phyloP scores from a whole-genome alignment of 2,888 invertebrate species.

The Drosophila koepferae region DNA sequence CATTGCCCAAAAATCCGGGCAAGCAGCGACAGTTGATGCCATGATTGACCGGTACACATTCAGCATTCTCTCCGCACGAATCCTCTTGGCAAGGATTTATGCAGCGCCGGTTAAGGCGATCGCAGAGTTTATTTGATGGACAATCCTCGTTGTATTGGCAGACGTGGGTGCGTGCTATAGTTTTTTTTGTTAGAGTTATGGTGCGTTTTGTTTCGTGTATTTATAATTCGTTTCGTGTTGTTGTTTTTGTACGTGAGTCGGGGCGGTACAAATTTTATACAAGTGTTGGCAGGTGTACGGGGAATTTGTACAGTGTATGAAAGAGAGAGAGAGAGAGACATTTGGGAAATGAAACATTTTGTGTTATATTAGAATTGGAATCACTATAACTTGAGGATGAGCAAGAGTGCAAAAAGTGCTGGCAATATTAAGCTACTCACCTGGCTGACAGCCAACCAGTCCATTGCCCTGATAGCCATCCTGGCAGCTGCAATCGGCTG shows the following conservation, averaged over 20 bases:
- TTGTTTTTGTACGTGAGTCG: constrained; percentile 48
- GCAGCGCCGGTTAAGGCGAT: constrained; percentile 93
- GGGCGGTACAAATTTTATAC: constrained; percentile 72
- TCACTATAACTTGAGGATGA: constrained; percentile 46
- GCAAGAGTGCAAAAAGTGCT: constrained; percentile 52
- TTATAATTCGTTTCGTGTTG: constrained; percentile 56
- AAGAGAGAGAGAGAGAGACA: constrained; percentile 53
- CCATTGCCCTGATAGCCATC: constrained; percentile 95
- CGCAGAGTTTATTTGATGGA: constrained; percentile 93
- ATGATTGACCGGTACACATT: constrained; percentile 91
- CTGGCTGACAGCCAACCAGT: constrained; percentile 92
- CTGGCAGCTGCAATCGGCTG: constrained; percentile 93
- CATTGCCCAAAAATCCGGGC: constrained; percentile 91
- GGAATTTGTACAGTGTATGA: constrained; percentile 82
- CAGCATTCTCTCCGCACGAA: constrained; percentile 93
- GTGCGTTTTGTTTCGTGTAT: constrained; percentile 66
- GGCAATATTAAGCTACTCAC: constrained; percentile 85
- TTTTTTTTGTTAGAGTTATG: constrained; percentile 46
- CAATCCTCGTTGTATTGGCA: constrained; percentile 97
- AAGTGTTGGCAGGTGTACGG: constrained; percentile 67
- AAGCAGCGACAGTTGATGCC: constrained; percentile 91
- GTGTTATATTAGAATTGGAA: constrained; percentile 66
- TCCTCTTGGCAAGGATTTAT: constrained; percentile 92
- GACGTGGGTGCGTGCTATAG: constrained; percentile 84
- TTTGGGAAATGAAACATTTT: constrained; percentile 42